phyloP scores from a whole-genome alignment of 2,113 vertebrate species.

The Ariopsis seemanni region DNA sequence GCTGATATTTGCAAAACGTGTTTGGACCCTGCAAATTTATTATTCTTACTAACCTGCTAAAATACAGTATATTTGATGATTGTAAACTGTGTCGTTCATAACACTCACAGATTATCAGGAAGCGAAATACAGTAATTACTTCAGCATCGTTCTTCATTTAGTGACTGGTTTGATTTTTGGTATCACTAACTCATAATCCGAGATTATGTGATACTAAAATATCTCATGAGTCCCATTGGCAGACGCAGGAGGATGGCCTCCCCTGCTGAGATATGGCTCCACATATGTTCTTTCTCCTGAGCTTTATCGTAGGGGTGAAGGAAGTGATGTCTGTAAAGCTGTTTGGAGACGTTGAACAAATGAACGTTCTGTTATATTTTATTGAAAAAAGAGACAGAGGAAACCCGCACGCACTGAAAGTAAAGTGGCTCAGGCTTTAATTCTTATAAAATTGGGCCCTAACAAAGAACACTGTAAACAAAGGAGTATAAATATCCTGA shows the following conservation, averaged over 20 bases:
- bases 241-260: neutral
- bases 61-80: neutral
- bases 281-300: neutral
- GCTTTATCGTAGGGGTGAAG: neutral
- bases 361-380: too few relatives aligned
- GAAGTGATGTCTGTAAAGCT: neutral
- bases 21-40: neutral
- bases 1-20: neutral
- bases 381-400: neutral
- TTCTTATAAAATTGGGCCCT: neutral
- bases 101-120: neutral
- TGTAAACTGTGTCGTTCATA: neutral
- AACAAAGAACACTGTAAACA: conserved; percentile 2
- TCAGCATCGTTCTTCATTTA: neutral
- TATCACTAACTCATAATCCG: neutral
- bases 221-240: neutral
- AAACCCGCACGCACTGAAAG: neutral
- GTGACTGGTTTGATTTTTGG: neutral
- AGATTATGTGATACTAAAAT: neutral
- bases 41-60: neutral
- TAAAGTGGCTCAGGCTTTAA: neutral
- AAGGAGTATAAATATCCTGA: conserved; percentile 13
- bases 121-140: neutral
- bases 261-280: neutral
- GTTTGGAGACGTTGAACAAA: neutral